Evolutionary conservation across 2,797 vertebrate genomes (phyloP).

Genomic region (Chrysocyon brachyurus): DNA sequence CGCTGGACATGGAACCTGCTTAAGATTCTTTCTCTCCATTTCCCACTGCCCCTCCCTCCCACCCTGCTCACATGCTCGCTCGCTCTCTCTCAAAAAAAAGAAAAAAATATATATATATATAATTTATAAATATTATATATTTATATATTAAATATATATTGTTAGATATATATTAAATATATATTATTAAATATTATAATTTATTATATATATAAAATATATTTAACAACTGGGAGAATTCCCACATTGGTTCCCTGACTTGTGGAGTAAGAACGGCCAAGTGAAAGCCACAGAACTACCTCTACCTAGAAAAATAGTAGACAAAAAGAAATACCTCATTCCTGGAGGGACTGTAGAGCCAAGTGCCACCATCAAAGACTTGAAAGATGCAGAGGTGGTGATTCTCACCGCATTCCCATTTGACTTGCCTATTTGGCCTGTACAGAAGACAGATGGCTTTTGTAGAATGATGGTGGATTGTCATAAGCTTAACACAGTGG

Average conservation of each 20-base stretch:
- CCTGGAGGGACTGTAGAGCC: neutral
- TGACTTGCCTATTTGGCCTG: neutral
- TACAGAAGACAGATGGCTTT: neutral
- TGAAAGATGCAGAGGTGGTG: neutral
- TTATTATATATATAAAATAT: no score
- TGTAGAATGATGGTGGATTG: neutral
- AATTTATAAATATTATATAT: no score
- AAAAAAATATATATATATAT: no score
- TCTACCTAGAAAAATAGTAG: neutral
- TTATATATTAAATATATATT: no score
- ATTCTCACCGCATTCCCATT: neutral
- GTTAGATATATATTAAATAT: no score
- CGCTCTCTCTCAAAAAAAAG: neutral
- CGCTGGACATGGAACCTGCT: neutral
- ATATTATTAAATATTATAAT: no score
- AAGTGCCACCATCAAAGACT: neutral
- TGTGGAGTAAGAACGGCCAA: neutral
- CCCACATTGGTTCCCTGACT: neutral
- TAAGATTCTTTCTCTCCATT: neutral
- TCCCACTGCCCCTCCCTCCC: neutral
- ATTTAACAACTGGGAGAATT: neutral
- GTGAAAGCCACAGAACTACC: neutral
- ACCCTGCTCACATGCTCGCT: neutral
- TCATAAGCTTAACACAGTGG: neutral
- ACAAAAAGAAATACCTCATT: neutral